These are phyloP conservation scores for Leucosticte australis DNA, from an alignment of 2,113 vertebrate genomes.

Conservation along the genomic window DNA sequence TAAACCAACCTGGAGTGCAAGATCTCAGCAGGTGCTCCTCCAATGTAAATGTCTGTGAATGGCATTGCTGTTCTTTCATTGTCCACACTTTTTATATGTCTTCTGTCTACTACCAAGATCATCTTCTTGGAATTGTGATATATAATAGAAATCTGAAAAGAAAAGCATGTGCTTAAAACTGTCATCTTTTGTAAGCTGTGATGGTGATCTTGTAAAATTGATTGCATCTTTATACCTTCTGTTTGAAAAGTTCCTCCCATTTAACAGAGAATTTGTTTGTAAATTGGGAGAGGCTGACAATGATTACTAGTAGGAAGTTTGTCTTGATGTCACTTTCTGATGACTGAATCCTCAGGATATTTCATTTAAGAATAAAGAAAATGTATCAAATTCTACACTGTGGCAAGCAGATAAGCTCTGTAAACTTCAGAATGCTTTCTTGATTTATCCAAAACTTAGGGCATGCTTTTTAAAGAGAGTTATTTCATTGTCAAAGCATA, in stretches of 20 bases:
- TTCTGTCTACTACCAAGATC: slow-evolving; percentile 93
- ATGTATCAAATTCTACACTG: background rate
- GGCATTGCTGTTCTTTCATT: slow-evolving; percentile 90
- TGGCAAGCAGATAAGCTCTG: background rate
- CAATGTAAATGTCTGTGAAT: slow-evolving; percentile 93
- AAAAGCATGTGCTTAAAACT: background rate
- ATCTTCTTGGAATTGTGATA: slow-evolving; percentile 98
- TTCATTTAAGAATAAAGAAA: background rate
- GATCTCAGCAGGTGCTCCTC: slow-evolving; percentile 86
- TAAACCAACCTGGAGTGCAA: slow-evolving; percentile 81
- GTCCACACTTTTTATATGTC: slow-evolving; percentile 90
- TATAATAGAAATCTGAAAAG: slow-evolving; percentile 90
- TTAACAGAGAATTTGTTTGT: background rate
- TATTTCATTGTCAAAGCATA: background rate
- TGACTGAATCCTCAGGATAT: background rate
- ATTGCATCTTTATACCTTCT: background rate
- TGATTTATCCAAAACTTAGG: background rate
- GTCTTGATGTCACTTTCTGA: background rate
- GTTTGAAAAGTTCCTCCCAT: background rate
- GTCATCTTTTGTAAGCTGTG: background rate
- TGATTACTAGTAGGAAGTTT: background rate
- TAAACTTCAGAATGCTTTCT: background rate
- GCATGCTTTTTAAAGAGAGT: background rate
- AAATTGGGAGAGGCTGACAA: background rate
- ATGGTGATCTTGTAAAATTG: background rate